A percentile compares a stretch with the other conserved stretches of the same genome.
Conservation (phyloP, 64 coral and sea anemone species). For the Cladopsammia gracilis region DNA sequence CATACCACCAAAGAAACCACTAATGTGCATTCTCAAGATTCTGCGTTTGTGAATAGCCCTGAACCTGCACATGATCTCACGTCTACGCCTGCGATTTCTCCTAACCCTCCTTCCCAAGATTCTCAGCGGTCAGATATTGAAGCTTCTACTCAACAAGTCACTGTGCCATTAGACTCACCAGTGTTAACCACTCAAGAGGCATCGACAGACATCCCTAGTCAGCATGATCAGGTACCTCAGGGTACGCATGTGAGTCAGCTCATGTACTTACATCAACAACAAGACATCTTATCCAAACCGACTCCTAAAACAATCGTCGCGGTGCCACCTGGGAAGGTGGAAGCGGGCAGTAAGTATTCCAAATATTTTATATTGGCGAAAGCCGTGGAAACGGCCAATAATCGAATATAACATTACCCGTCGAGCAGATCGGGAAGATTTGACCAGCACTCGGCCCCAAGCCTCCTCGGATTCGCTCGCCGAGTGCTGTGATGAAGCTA, state of each 20-base stretch:
- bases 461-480: too few species aligned
- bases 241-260: constrained; percentile 48
- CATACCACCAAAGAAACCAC: background rate
- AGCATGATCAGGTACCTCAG: background rate
- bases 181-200: background rate
- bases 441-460: too few species aligned
- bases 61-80: background rate
- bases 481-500: too few species aligned
- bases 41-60: background rate
- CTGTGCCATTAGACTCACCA: background rate
- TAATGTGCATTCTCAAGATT: background rate
- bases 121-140: background rate
- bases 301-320: constrained; percentile 22
- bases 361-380: background rate
- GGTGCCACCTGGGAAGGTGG: constrained; percentile 3
- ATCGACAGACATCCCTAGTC: background rate
- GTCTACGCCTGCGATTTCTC: background rate
- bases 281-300: constrained; percentile 19
- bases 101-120: background rate
- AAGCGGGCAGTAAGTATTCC: constrained; percentile 19
- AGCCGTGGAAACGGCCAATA: too few species aligned
- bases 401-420: too few species aligned
- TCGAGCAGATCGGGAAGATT: too few species aligned
- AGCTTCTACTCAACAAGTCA: background rate
- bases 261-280: constrained; percentile 67